These are phyloP conservation scores for Hirtodrosophila trivittata DNA, from an alignment of 2,888 invertebrate species.

Conservation along the genomic window DNA sequence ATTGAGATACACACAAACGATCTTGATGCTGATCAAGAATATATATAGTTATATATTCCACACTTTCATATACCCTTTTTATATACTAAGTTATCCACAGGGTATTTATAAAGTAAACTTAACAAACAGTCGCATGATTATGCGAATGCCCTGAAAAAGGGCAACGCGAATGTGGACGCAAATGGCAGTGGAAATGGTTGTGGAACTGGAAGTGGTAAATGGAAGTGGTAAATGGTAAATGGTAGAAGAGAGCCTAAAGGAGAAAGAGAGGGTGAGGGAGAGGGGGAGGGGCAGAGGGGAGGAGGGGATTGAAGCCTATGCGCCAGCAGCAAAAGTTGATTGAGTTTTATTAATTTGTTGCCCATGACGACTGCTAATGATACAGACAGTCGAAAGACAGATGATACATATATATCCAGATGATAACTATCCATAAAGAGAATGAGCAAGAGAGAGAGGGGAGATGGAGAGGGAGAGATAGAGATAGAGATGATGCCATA, in stretches of 20 bases:
- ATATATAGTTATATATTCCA: no score
- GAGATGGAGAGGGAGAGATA: not conserved
- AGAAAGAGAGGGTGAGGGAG: no score
- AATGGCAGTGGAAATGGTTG: not conserved
- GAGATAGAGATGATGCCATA: slow-evolving; percentile 16
- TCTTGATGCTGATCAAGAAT: no score
- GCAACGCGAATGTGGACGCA: no score
- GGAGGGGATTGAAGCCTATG: no score
- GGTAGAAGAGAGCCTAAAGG: not conserved
- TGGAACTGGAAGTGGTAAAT: slow-evolving; percentile 17
- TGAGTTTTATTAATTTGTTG: slow-evolving; percentile 74
- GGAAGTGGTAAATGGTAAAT: slow-evolving; percentile 17
- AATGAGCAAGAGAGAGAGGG: not conserved
- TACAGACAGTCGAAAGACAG: slow-evolving; percentile 24
- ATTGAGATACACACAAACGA: no score
- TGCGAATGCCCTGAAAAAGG: slow-evolving; percentile 7
- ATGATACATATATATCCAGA: slow-evolving; percentile 9
- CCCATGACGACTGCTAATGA: slow-evolving; percentile 55
- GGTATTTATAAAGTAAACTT: slow-evolving; percentile 4
- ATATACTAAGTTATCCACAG: no score
- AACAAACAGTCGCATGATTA: slow-evolving; percentile 23
- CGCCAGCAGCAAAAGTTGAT: slow-evolving; percentile 40
- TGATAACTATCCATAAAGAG: not conserved
- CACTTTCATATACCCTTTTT: no score
- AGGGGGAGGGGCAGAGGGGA: no score